Evolutionary conservation across 2,888 invertebrate species (phyloP).

Genomic region (Amitus sp.): DNA sequence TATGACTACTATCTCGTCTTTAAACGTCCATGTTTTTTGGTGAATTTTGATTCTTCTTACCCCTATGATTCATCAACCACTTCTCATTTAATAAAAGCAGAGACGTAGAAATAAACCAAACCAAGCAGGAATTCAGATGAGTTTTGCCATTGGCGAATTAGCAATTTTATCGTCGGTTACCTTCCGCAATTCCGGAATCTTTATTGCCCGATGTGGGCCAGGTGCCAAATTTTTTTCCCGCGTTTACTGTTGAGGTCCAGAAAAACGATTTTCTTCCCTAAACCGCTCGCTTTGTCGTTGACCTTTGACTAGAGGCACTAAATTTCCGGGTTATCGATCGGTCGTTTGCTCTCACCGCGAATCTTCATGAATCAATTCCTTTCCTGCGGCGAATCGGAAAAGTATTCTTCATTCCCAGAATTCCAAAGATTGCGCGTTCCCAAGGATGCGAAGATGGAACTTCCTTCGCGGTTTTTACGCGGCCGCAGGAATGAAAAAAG

Average conservation of each 20-base stretch:
- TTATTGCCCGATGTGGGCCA: constrained; percentile 31
- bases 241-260: constrained; percentile 16
- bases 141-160: constrained; percentile 28
- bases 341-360: no score
- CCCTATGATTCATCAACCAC: constrained; percentile 28
- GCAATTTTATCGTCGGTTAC: constrained; percentile 40
- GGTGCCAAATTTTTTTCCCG: constrained; percentile 32
- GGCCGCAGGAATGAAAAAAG: no score
- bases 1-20: no score
- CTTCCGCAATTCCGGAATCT: constrained; percentile 21
- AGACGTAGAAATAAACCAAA: constrained; percentile 33
- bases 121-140: constrained; percentile 41
- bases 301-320: no score
- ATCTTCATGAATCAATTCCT: no score
- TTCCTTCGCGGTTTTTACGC: no score
- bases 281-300: neutral
- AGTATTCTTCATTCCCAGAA: no score
- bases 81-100: constrained; percentile 23
- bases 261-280: constrained; percentile 11
- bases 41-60: no score
- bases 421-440: no score
- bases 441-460: neutral
- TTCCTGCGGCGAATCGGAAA: no score
- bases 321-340: no score
- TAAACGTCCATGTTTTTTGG: no score